Conservation (phyloP, 2,797 vertebrate genomes). For the Phalloptychus januarius region DNA sequence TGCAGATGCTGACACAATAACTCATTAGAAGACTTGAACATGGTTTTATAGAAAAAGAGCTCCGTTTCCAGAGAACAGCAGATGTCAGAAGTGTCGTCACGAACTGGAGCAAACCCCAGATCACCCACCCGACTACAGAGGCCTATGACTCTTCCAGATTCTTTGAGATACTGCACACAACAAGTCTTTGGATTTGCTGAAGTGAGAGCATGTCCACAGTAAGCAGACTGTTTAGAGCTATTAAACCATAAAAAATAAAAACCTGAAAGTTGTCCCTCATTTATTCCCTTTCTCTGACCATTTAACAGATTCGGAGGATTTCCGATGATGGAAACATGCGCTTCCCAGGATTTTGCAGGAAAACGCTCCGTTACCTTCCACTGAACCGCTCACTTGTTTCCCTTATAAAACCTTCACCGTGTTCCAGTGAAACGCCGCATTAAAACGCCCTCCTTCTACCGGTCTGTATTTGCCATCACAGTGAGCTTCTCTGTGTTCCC, state of each 20-base stretch:
- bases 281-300: background rate
- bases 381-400: constrained; percentile 35
- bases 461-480: constrained; percentile 4
- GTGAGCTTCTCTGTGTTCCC: constrained; percentile 23
- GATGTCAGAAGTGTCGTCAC: constrained; percentile 21
- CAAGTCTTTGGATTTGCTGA: background rate
- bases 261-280: constrained; percentile 1
- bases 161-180: constrained; percentile 28
- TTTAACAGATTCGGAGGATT: constrained; percentile 31
- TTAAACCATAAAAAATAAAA: constrained; percentile 11
- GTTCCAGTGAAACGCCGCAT: constrained; percentile 33
- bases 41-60: constrained; percentile 16
- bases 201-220: constrained; percentile 12
- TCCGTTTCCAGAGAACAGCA: constrained; percentile 17
- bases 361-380: constrained; percentile 29
- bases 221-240: constrained; percentile 43
- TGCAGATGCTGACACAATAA: background rate
- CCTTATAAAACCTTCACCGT: constrained; percentile 16
- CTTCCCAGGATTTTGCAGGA: constrained; percentile 30
- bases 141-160: constrained; percentile 46
- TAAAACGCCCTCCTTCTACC: constrained; percentile 24
- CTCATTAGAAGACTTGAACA: background rate
- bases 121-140: constrained; percentile 52
- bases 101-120: constrained; percentile 30
- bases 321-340: constrained; percentile 36